Percentiles rank a stretch among this genome's conserved stretches.
phyloP scores from a whole-genome alignment of 1,140 invertebrate species.

The Drosophila yakuba region DNA sequence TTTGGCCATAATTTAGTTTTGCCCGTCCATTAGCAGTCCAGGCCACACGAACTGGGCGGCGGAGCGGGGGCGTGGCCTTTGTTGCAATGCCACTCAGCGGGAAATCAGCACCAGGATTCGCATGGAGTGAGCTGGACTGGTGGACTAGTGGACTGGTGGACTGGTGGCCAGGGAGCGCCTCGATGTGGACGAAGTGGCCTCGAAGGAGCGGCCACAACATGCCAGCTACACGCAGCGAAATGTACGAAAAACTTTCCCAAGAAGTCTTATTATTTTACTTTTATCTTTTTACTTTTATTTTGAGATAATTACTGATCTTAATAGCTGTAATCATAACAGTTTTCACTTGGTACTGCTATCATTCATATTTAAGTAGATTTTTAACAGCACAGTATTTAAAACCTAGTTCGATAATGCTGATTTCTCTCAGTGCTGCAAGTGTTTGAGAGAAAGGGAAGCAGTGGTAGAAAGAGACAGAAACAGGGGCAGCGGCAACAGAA shows the following conservation, averaged over 20 bases:
- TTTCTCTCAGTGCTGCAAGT: conserved; percentile 5
- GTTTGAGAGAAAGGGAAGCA: neutral
- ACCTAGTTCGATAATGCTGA: too few species aligned
- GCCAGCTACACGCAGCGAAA: neutral
- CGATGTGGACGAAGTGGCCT: conserved; percentile 58
- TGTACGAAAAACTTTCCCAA: neutral
- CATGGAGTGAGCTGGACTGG: neutral
- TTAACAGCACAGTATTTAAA: too few species aligned
- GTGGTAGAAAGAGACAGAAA: conserved; percentile 1
- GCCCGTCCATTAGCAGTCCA: conserved; percentile 77
- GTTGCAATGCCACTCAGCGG: conserved; percentile 71
- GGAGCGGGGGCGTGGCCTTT: conserved; percentile 37
- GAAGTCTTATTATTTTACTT: neutral
- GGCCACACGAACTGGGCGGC: conserved; percentile 7
- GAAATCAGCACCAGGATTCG: conserved; percentile 67
- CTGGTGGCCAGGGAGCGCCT: neutral
- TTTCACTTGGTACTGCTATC: too few species aligned
- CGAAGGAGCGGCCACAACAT: conserved; percentile 43
- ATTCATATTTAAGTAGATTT: too few species aligned
- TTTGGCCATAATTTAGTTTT: conserved; percentile 82
- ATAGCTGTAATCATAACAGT: too few species aligned
- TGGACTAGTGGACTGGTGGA: neutral
- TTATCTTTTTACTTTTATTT: too few species aligned
- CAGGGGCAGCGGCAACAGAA: conserved; percentile 29
- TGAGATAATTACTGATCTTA: too few species aligned